Base-by-base conservation (phyloP, 2,888 invertebrate species). In the Agrochola litura region DNA sequence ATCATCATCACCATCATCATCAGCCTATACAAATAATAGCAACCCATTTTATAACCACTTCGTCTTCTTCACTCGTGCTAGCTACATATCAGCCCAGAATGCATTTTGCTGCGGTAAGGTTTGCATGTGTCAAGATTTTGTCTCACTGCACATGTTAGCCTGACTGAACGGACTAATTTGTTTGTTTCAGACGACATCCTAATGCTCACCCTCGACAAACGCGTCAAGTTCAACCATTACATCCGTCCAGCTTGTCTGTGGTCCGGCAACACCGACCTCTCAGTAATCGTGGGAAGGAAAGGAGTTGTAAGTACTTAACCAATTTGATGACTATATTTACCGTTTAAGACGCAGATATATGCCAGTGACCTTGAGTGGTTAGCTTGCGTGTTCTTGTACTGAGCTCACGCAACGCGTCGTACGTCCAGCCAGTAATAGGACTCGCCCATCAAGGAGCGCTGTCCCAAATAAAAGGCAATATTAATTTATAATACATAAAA, bases 171-270 rank as follows among this genome's bases (percentile, higher is more conserved):
- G 30, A 67, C 66, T 25, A 52, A 49, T 52, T 49, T 60, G 46
- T 64, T 72, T n/a, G 70, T 92, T 94, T 6, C 94, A 97, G 96
- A 97, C 79, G 98, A 98, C 88, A 94, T 98, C 60, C 95, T 97
- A 0, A 89, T 98, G 14, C 84, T 97, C 9, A 96, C 96, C 10
- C 89, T 98, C 60, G 92, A 95, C 8, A 93, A 93, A n/a, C 89
- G 92, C 0, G 97, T 97, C 0, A 92, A 95, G 70, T 97, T 97
- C 82, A 97, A 94, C 49, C 90, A 92, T 5, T 95, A 92, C 82
- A 97, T 98, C 61, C 93, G 97, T 56, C 97, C 97, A 1, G 96
- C 97, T 56, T 98, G 98, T 83, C 92, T 97, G 0, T 98, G 97
- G 97, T 92, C 90, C 4, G 95, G 95, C 0, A 91, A 95, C 54